Conservation (phyloP, 1,140 invertebrate species). For the Hypsibius dujardini region DNA sequence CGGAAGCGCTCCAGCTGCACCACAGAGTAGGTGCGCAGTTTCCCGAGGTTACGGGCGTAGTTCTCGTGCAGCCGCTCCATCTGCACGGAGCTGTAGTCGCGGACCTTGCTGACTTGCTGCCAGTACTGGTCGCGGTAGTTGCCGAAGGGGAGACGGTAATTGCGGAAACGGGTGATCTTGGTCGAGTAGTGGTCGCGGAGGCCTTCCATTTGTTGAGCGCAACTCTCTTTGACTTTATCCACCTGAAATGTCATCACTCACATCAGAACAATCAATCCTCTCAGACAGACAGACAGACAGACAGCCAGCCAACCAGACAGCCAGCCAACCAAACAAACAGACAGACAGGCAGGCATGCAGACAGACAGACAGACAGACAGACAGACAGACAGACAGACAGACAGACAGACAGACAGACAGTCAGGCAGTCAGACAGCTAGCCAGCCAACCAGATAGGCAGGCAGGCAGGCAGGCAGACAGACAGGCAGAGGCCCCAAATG, state of each 20-base stretch:
- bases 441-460: too few species aligned
- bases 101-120: not conserved
- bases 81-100: constrained; percentile 10
- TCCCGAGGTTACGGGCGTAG: constrained; percentile 9
- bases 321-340: too few species aligned
- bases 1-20: constrained; percentile 11
- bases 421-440: too few species aligned
- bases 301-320: too few species aligned
- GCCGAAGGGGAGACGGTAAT: constrained; percentile 8
- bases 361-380: too few species aligned
- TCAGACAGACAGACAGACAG: too few species aligned
- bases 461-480: too few species aligned
- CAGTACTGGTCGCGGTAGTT: constrained; percentile 7
- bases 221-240: constrained; percentile 9
- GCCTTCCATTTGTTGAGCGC: constrained; percentile 7
- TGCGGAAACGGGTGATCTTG: constrained; percentile 11
- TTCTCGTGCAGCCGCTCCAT: constrained; percentile 14
- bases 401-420: too few species aligned
- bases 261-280: too few species aligned
- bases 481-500: too few species aligned
- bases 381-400: too few species aligned
- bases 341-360: too few species aligned
- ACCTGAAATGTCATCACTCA: not conserved
- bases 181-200: constrained; percentile 11
- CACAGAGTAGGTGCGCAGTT: constrained; percentile 3